Evolutionary conservation across 1,140 invertebrate genomes (phyloP).

Genomic region (Brachionus rotundiformis): DNA sequence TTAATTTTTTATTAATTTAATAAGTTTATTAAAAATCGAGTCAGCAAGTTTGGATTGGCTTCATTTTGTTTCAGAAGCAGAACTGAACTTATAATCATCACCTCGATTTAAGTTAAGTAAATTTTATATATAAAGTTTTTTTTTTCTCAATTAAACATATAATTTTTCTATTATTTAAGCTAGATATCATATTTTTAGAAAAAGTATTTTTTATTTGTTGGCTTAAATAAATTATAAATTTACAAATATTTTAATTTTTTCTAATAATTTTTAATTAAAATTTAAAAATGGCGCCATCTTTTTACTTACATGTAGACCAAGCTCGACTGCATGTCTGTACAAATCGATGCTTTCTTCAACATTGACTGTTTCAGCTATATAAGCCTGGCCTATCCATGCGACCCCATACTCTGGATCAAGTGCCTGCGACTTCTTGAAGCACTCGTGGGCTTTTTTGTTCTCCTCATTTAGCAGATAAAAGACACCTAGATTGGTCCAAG

Average conservation of each 20-base stretch:
- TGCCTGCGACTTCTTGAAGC: conserved; percentile 43
- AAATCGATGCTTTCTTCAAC: conserved; percentile 33
- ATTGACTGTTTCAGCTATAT: conserved; percentile 49
- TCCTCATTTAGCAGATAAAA: conserved; percentile 30
- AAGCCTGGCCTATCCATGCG: conserved; percentile 49
- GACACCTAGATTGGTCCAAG: conserved; percentile 42
- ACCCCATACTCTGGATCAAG: conserved; percentile 46
- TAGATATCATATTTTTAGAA: not conserved
- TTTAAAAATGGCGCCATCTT: conserved; percentile 34
- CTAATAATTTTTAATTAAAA: not conserved
- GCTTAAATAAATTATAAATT: not conserved
- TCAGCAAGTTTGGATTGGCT: conserved; percentile 46
- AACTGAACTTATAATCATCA: conserved; percentile 50
- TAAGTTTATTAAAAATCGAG: conserved; percentile 13
- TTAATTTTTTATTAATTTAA: not conserved
- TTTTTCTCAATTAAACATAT: not conserved
- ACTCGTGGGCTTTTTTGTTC: conserved; percentile 39
- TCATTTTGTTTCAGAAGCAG: conserved; percentile 50
- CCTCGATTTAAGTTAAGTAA: conserved; percentile 31
- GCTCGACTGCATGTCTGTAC: conserved; percentile 43
- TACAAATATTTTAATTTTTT: conserved; percentile 28
- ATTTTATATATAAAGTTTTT: no score
- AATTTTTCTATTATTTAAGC: conserved; percentile 6
- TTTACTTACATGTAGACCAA: conserved; percentile 45
- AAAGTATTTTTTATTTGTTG: conserved; percentile 42